Conservation (phyloP, 2,797 vertebrate species). For the Otolemur crassicaudatus region DNA sequence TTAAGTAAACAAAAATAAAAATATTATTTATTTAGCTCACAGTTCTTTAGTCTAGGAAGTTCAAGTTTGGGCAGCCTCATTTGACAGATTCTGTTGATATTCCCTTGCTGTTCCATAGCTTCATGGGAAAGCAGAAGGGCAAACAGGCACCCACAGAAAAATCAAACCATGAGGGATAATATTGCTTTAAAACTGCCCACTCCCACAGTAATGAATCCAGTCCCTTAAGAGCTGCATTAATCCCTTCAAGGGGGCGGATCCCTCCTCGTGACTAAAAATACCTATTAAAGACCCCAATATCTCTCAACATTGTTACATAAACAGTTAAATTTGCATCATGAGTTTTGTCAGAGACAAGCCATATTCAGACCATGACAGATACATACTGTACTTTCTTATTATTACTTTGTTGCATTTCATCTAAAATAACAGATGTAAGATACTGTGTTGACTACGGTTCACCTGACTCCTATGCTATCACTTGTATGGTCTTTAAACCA, state of each 20-base stretch:
- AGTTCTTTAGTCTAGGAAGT: background rate
- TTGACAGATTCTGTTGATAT: background rate
- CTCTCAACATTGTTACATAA: background rate
- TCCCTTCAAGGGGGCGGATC: background rate
- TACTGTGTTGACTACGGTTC: background rate
- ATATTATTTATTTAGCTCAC: background rate
- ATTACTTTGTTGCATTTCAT: background rate
- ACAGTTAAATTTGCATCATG: background rate
- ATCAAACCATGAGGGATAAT: background rate
- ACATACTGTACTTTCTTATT: background rate
- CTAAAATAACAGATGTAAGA: background rate
- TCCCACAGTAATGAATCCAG: background rate
- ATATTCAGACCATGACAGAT: background rate
- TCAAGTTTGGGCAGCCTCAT: background rate
- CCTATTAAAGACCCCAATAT: background rate
- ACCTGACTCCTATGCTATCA: background rate
- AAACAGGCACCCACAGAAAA: background rate
- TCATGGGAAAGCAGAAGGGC: background rate
- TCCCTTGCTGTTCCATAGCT: background rate
- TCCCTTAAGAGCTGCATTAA: background rate
- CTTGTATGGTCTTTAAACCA: background rate
- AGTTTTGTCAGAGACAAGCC: background rate
- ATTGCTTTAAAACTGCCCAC: background rate
- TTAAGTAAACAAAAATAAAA: background rate
- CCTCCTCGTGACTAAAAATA: background rate